Evolutionary conservation across 1,140 invertebrate species (phyloP).

Genomic region (Ridgeia piscesae): DNA sequence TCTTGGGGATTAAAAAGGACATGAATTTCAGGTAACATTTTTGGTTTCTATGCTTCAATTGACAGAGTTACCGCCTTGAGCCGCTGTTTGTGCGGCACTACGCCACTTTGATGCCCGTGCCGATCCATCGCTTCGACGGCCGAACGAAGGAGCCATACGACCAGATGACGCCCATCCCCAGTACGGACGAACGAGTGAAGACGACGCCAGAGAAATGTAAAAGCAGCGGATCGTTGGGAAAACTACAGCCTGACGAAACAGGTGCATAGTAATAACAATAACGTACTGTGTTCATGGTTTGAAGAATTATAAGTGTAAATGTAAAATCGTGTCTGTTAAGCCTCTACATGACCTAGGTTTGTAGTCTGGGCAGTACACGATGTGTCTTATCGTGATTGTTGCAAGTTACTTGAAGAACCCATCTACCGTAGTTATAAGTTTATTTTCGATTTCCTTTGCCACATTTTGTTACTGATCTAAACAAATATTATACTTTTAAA

Average conservation of each 20-base stretch:
- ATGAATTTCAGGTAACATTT: neutral
- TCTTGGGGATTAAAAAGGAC: too few relatives aligned
- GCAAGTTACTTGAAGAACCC: too few relatives aligned
- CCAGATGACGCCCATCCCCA: neutral
- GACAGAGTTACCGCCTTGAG: slow-evolving; percentile 68
- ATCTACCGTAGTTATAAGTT: too few relatives aligned
- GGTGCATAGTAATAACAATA: neutral
- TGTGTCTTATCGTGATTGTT: too few relatives aligned
- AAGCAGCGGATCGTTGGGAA: slow-evolving; percentile 12
- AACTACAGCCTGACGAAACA: slow-evolving; percentile 15
- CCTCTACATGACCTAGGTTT: neutral
- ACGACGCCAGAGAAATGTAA: neutral
- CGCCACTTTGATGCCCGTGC: slow-evolving; percentile 68
- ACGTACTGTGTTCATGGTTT: neutral
- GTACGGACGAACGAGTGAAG: neutral
- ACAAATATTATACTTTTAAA: too few relatives aligned
- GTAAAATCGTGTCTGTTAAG: neutral
- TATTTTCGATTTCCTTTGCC: too few relatives aligned
- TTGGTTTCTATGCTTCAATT: neutral
- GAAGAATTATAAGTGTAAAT: neutral
- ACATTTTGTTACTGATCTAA: too few relatives aligned
- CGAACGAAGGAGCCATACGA: slow-evolving; percentile 48
- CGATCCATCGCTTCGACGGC: slow-evolving; percentile 66
- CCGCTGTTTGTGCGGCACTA: slow-evolving; percentile 72
- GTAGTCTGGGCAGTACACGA: neutral